These are phyloP conservation scores for Sebastiscus tertius DNA, from an alignment of 2,797 vertebrate genomes.

Conservation along the genomic window DNA sequence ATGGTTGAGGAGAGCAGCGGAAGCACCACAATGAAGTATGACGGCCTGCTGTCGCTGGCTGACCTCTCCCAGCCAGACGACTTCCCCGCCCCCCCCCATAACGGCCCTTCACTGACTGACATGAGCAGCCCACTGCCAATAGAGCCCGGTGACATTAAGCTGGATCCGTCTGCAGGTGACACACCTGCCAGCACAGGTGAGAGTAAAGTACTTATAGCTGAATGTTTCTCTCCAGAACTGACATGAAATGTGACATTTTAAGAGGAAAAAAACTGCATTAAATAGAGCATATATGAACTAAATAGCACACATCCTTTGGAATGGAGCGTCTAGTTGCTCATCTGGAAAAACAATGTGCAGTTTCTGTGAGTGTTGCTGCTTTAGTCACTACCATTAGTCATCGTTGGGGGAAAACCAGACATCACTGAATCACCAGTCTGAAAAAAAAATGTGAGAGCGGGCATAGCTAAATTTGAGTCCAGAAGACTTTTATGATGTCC, in stretches of 20 bases:
- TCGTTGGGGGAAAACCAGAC: not conserved
- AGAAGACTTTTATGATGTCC: not conserved
- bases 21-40: constrained; percentile 75
- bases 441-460: not conserved
- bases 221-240: not conserved
- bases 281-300: not conserved
- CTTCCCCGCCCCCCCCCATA: constrained; percentile 53
- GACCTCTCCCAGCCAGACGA: constrained; percentile 69
- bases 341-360: not conserved
- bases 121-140: constrained; percentile 74
- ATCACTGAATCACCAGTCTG: not conserved
- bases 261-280: fast-evolving
- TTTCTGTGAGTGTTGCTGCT: not conserved
- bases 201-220: not conserved
- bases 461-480: not conserved
- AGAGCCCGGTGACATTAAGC: constrained; percentile 77
- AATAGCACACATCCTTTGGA: not conserved
- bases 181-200: constrained; percentile 65
- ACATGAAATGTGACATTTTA: not conserved
- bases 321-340: not conserved
- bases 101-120: constrained; percentile 68
- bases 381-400: not conserved
- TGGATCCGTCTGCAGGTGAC: constrained; percentile 73
- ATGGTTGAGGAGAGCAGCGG: constrained; percentile 72
- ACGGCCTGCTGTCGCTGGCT: constrained; percentile 66